Percentiles rank a stretch among this genome's conserved stretches.
Evolutionary conservation across 2,113 vertebrate species (phyloP).

Genomic region (Terrapene triunguis): DNA sequence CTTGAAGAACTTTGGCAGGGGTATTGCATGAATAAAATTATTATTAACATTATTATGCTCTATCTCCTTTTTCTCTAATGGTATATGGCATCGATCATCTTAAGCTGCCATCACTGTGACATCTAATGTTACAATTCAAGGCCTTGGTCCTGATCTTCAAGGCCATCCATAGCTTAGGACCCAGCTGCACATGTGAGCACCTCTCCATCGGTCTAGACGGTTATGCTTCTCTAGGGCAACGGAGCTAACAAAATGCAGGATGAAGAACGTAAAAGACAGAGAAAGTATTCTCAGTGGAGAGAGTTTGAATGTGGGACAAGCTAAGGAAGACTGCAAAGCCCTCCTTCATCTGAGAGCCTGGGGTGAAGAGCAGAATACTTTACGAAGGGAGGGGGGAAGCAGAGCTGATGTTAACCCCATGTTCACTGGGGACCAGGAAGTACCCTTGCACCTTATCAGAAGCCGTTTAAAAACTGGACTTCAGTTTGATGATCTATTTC

Average conservation of each 20-base stretch:
- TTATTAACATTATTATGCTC: not conserved
- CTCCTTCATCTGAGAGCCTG: not conserved
- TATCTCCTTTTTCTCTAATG: not conserved
- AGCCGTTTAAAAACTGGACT: not conserved
- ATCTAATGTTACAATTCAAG: not conserved
- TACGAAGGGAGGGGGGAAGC: not conserved
- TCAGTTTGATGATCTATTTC: not conserved
- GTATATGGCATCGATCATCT: not conserved
- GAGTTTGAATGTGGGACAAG: not conserved
- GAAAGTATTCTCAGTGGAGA: not conserved
- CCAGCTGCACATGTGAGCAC: not conserved
- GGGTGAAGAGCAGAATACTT: not conserved
- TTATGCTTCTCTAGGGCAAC: not conserved
- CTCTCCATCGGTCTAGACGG: not conserved
- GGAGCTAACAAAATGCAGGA: not conserved
- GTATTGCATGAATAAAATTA: not conserved
- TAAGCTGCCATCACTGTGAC: not conserved
- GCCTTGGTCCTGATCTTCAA: not conserved
- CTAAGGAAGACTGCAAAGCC: not conserved
- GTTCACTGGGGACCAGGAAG: not conserved
- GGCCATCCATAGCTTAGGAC: not conserved
- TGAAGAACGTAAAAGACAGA: not conserved
- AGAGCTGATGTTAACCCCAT: not conserved
- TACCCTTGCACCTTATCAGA: not conserved
- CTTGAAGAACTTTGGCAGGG: not conserved